These are phyloP conservation scores for Labeo rohita DNA, from an alignment of 2,113 vertebrate species.

Conservation along the genomic window DNA sequence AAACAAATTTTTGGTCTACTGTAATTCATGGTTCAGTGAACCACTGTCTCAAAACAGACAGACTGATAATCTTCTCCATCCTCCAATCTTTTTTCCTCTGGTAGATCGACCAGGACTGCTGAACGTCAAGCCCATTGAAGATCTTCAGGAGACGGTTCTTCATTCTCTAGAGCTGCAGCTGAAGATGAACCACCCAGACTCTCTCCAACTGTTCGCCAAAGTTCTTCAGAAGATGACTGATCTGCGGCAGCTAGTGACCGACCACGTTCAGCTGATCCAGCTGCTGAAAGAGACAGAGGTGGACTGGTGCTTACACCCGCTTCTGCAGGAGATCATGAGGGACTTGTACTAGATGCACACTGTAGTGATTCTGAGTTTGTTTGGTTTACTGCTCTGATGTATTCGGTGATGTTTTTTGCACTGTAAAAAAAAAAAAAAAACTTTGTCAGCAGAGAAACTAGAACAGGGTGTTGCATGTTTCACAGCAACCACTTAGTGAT, in stretches of 20 bases:
- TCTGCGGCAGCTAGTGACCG: constrained; percentile 95
- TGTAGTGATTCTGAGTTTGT: not conserved
- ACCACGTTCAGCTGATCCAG: constrained; percentile 94
- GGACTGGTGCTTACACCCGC: constrained; percentile 93
- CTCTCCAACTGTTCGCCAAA: constrained; percentile 95
- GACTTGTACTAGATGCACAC: constrained; percentile 86
- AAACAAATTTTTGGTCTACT: too few relatives aligned
- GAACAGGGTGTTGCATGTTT: not conserved
- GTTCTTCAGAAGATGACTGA: constrained; percentile 99
- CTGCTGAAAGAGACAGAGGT: constrained; percentile 93
- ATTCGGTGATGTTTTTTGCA: constrained; percentile 34
- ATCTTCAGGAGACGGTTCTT: constrained; percentile 93
- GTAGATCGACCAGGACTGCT: constrained; percentile 94
- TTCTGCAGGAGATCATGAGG: constrained; percentile 98
- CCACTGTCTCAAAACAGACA: too few relatives aligned
- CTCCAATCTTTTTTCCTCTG: not conserved
- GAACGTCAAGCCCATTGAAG: constrained; percentile 96
- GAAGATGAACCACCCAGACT: constrained; percentile 93
- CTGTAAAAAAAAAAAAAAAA: constrained; percentile 7
- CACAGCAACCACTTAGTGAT: not conserved
- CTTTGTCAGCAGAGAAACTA: not conserved
- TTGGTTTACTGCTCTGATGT: not conserved
- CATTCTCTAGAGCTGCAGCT: constrained; percentile 96
- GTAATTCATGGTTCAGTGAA: too few relatives aligned
- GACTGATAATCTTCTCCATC: too few relatives aligned